A percentile compares a stretch with the other conserved stretches of the same genome.
These are phyloP conservation scores for Danio jaintianensis DNA, from an alignment of 2,797 vertebrate species.

Conservation along the genomic window DNA sequence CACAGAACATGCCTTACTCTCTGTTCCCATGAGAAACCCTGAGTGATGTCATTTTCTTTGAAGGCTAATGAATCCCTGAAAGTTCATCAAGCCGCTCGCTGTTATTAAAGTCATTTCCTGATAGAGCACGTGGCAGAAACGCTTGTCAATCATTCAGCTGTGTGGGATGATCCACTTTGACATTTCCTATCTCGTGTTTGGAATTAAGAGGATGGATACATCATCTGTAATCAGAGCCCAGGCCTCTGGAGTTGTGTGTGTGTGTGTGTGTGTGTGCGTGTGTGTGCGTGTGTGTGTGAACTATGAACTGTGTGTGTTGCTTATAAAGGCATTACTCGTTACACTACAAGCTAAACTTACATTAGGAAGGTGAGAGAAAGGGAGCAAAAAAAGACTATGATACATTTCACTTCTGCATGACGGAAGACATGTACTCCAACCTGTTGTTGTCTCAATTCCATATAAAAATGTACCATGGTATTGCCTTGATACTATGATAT, in stretches of 20 bases:
- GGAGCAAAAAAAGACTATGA: background rate
- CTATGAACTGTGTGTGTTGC: background rate
- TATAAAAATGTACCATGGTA: background rate
- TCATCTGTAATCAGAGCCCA: constrained; percentile 42
- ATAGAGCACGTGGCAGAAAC: constrained; percentile 9
- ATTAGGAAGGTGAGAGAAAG: constrained; percentile 1
- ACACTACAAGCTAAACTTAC: background rate
- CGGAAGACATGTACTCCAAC: background rate
- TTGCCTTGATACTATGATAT: background rate
- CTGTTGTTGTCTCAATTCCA: background rate
- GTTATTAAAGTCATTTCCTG: constrained; percentile 27
- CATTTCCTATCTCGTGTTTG: constrained; percentile 33
- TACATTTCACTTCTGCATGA: background rate
- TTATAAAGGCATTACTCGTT: constrained; percentile 9
- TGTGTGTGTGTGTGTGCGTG: background rate
- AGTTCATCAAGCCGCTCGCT: constrained; percentile 30
- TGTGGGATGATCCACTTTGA: constrained; percentile 31
- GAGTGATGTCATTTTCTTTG: constrained; percentile 23
- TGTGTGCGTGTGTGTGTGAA: background rate
- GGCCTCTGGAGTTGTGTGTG: background rate
- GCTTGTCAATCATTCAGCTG: constrained; percentile 31
- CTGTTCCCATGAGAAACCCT: background rate
- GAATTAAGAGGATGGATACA: constrained; percentile 32
- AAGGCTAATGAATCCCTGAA: constrained; percentile 33
- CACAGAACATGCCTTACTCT: background rate